Base-by-base conservation (phyloP, 2,888 invertebrate genomes). In the Drosophila phalerata region DNA sequence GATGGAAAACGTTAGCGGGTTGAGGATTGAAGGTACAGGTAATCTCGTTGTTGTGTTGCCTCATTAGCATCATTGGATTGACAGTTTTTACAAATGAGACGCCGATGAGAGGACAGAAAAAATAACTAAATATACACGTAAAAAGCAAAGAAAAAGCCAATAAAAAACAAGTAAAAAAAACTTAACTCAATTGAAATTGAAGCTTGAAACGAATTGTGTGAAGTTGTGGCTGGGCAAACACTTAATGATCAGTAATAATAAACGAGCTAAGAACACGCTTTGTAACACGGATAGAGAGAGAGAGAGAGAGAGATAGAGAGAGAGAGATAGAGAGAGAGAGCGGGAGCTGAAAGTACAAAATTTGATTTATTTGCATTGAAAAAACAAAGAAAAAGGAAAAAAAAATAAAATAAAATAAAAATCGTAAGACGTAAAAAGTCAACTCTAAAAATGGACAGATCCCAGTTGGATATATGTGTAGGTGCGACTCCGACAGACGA, bases 21-120 rank as follows among this genome's bases (percentile, higher is more conserved):
- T 15, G 53, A 25, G 28, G 32, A 13, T 6, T 40, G n/a, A 22
- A 10, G 11, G 40, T 30, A 42, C 15, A 38, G 34, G 28, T 22
- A 40, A 51, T 51, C 32, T 34, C 22, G 11, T 15, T 63, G 61
- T 66, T 65, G 60, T 47, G 10, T 22, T 37, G 17, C 38, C 75
- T 76, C 75, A 76, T 76, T 76, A 75, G 71, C 75, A 67, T 61
- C 71, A 38, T 56, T 47, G 47, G 62, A 57, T 64, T 75, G 75
- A 60, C 75, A 75, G 63, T 45, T 55, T 43, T 63, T 58, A 64
- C 71, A 75, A 75, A 75, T 53, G 75, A 67, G 56, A 64, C 48
- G 53, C 58, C 60, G 42, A 75, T 75, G 75, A 75, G 75, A 37
- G 53, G 56, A 49, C 75, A 75, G 22, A 74, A 73, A 69, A 15